Conservation (phyloP, 2,797 vertebrate genomes). For the Brachyrhaphis roseni region DNA sequence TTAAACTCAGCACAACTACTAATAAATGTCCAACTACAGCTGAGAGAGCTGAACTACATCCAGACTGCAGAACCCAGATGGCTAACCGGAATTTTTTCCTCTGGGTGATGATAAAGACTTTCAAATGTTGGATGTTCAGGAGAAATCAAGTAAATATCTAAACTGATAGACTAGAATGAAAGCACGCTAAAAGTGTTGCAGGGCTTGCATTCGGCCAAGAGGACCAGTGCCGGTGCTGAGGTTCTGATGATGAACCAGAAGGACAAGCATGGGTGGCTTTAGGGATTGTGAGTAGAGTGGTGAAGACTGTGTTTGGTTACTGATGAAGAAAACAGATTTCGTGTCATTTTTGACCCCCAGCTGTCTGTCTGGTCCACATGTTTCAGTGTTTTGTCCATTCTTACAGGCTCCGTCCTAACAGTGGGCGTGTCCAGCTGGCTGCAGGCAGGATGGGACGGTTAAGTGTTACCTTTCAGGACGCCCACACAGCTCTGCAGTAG, state of each 20-base stretch:
- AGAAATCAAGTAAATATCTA: conserved; percentile 1
- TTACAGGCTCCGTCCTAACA: conserved; percentile 10
- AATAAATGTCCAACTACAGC: neutral
- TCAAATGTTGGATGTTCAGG: neutral
- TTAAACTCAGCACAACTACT: conserved; percentile 2
- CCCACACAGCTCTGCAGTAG: conserved; percentile 95
- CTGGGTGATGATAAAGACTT: neutral
- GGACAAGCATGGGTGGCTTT: conserved; percentile 8
- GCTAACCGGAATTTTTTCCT: neutral
- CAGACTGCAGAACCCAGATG: neutral
- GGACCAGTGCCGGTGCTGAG: conserved; percentile 1
- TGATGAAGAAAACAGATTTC: conserved; percentile 76
- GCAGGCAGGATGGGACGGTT: conserved; percentile 76
- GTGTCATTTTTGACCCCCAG: conserved; percentile 64
- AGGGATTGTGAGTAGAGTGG: conserved; percentile 30
- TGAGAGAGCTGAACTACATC: neutral
- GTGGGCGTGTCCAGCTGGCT: conserved; percentile 58
- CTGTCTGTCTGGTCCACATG: conserved; percentile 37
- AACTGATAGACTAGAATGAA: neutral
- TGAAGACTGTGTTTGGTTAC: conserved; percentile 65
- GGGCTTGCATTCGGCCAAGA: conserved; percentile 5
- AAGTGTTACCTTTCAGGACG: conserved; percentile 94
- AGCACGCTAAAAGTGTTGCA: neutral
- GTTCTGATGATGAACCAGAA: conserved; percentile 12
- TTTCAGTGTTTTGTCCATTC: conserved; percentile 30